Base-by-base conservation (phyloP, 1,140 invertebrate species). In the Neelides sp. region DNA sequence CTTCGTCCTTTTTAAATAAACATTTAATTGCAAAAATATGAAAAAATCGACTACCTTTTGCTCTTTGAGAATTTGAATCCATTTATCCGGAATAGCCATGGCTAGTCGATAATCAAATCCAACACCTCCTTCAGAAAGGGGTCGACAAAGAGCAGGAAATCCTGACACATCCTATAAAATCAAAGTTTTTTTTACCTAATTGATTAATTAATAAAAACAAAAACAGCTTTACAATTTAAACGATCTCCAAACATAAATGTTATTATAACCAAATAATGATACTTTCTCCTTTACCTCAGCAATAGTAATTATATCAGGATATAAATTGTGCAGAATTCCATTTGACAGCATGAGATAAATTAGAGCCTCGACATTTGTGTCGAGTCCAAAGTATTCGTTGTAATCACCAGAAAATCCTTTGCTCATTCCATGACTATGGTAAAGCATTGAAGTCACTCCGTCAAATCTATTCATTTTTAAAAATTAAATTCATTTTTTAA, bases 61-160 rank as follows among this genome's bases (percentile, higher is more conserved):
- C 60, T 84, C 80, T 65, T 90, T 90, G 1, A 92, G 68, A 42
- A 90, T 69, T 71, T 98, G 86, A 58, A 99, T 99, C 96, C 96
- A 99, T 70, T 91, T 92, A 69, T 98, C 94, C 0, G 95, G 95
- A 61, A 98, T 89, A 8, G 94, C 90, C 95, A 99, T 98, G 19
- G 81, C 94, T 15, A 99, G 72, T 28, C 95, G 79, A 72, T 93
- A 98, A 67, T 98, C 95, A 69, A 99, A 99, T 1, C 96, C 96
- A 48, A 79, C 73, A 7, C 93, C 93, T 36, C 92, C 96, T 73
- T 98, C 93, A 17, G 69, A 64, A 0, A 97, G 79, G 1, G 94
- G 93, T 2, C 94, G 75, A 66, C 96, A 97, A 17, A 93, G 72
- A 10, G 78, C 91, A 28, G 96, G 96, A 95, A 99, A 98, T 36